phyloP scores from a whole-genome alignment of 2,113 vertebrate species.

The Proteles cristata region DNA sequence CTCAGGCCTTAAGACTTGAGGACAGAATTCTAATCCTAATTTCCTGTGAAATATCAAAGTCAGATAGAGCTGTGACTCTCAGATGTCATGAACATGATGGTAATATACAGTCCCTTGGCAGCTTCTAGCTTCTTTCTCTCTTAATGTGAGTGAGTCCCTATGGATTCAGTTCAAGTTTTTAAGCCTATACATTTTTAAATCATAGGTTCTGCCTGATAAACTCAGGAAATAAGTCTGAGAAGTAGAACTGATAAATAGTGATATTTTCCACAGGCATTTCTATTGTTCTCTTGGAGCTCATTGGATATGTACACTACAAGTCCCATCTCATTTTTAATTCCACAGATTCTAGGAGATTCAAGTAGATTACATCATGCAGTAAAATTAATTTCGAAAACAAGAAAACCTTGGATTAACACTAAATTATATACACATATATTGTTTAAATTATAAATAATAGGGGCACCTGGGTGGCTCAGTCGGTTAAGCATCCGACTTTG shows the following conservation, averaged over 20 bases:
- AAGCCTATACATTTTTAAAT: not conserved
- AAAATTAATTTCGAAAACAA: not conserved
- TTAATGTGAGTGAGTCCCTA: not conserved
- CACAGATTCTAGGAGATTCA: not conserved
- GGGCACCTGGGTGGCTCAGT: too few relatives aligned
- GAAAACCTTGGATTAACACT: not conserved
- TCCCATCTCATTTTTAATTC: not conserved
- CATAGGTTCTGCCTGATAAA: not conserved
- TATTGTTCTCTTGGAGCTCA: not conserved
- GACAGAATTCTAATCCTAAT: not conserved
- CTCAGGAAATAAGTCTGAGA: not conserved
- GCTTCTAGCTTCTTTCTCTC: not conserved
- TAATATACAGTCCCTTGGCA: too few relatives aligned
- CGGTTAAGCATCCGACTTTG: too few relatives aligned
- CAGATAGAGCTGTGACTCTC: not conserved
- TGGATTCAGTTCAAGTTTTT: not conserved
- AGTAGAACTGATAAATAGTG: not conserved
- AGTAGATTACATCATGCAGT: not conserved
- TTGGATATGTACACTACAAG: not conserved
- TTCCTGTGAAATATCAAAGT: not conserved
- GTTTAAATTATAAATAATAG: not conserved
- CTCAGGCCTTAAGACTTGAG: not conserved
- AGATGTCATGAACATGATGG: not conserved
- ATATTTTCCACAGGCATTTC: not conserved
- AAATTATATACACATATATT: not conserved